phyloP scores from a whole-genome alignment of 30 jellyfish, hydroid and myxozoan genomes.

The Aurelia sp. region DNA sequence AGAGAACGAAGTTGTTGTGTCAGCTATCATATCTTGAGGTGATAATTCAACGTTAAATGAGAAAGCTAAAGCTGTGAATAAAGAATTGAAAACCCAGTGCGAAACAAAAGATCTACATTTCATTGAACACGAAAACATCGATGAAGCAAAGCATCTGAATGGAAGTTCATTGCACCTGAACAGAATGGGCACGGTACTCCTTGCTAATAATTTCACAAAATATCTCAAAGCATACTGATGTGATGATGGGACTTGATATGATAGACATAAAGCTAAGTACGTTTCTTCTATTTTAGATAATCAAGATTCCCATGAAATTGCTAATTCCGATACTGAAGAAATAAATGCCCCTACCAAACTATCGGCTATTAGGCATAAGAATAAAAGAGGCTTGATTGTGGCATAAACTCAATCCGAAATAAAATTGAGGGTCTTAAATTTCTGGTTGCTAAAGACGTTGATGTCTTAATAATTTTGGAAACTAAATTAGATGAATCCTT shows the following conservation, averaged over 20 bases:
- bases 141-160: too few relatives aligned
- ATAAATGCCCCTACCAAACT: neutral
- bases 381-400: neutral
- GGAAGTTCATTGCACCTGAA: too few relatives aligned
- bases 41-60: too few relatives aligned
- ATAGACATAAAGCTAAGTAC: neutral
- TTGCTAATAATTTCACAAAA: too few relatives aligned
- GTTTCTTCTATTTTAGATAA: neutral
- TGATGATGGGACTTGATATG: neutral
- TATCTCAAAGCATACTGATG: neutral
- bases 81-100: too few relatives aligned
- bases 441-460: neutral
- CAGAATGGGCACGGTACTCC: too few relatives aligned
- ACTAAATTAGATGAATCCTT: conserved; percentile 17
- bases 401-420: conserved; percentile 35
- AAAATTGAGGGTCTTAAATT: neutral
- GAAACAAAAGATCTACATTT: too few relatives aligned
- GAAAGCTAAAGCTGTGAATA: too few relatives aligned
- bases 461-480: neutral
- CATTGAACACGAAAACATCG: too few relatives aligned
- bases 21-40: too few relatives aligned
- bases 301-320: conserved; percentile 2
- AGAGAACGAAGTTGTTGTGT: too few relatives aligned
- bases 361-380: neutral
- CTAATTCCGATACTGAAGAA: neutral